phyloP scores from a whole-genome alignment of 2,797 vertebrate genomes.

The Phaenicophaeus curvirostris region DNA sequence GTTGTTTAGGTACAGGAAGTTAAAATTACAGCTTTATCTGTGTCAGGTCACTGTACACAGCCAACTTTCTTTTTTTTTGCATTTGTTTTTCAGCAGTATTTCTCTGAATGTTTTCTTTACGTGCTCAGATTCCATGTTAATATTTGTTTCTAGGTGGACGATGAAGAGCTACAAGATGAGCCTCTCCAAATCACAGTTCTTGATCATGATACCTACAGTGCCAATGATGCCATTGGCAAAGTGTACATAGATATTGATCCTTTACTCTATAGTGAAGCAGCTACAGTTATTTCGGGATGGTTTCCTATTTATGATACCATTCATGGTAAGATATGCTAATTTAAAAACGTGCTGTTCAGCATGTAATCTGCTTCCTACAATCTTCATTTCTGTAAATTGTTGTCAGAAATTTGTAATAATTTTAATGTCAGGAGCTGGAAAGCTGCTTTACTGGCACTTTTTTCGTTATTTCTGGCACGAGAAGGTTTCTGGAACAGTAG shows the following conservation, averaged over 20 bases:
- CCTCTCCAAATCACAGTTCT: conserved; percentile 97
- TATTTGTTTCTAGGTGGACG: conserved; percentile 87
- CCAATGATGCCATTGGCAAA: conserved; percentile 98
- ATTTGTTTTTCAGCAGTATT: neutral
- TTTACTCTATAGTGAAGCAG: conserved; percentile 92
- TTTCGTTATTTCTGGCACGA: neutral
- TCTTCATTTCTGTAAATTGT: neutral
- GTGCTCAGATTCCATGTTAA: neutral
- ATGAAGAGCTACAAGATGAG: conserved; percentile 97
- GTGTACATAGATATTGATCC: conserved; percentile 99
- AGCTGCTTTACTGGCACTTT: neutral
- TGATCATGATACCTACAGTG: conserved; percentile 98
- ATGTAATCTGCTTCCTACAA: neutral
- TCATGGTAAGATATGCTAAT: conserved; percentile 83
- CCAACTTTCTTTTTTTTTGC: neutral
- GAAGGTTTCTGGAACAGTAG: neutral
- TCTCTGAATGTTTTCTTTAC: neutral
- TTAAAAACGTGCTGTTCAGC: neutral
- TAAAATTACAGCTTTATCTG: neutral
- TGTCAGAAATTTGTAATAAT: neutral
- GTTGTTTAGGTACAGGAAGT: neutral
- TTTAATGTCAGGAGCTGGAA: neutral
- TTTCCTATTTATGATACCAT: conserved; percentile 99
- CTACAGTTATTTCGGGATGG: conserved; percentile 97
- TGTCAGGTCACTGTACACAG: neutral